These are phyloP conservation scores for Samia ricini DNA, from an alignment of 1,140 invertebrate genomes.

Conservation along the genomic window DNA sequence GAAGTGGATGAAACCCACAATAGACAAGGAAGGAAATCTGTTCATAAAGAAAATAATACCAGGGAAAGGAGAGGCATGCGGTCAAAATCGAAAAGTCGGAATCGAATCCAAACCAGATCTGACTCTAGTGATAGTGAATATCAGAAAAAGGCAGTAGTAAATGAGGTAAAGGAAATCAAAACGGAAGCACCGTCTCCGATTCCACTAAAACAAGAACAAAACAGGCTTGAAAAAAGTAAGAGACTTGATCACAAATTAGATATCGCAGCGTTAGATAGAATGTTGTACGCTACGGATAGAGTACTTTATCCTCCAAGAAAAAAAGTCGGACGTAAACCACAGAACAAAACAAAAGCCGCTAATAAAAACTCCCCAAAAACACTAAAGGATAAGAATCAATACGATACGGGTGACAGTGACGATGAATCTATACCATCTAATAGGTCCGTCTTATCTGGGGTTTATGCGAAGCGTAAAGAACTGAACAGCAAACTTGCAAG, in stretches of 20 bases:
- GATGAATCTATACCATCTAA: slow-evolving; percentile 60
- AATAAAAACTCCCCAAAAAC: slow-evolving; percentile 75
- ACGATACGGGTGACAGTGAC: slow-evolving; percentile 67
- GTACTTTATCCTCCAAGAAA: slow-evolving; percentile 86
- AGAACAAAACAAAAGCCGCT: slow-evolving; percentile 56
- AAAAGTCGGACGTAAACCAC: slow-evolving; percentile 81
- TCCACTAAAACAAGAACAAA: slow-evolving; percentile 65
- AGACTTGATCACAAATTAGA: slow-evolving; percentile 77
- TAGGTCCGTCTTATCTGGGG: slow-evolving; percentile 67
- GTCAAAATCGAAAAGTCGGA: slow-evolving; percentile 66
- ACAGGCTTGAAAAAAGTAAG: slow-evolving; percentile 72
- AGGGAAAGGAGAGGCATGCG: slow-evolving; percentile 60
- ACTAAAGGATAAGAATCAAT: slow-evolving; percentile 74
- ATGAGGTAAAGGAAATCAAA: slow-evolving; percentile 70
- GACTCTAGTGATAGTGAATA: slow-evolving; percentile 72
- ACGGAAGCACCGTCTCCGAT: slow-evolving; percentile 66
- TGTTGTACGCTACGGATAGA: slow-evolving; percentile 83
- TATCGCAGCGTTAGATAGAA: slow-evolving; percentile 80
- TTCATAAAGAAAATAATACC: slow-evolving; percentile 66
- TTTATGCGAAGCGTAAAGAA: slow-evolving; percentile 76
- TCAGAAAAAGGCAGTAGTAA: slow-evolving; percentile 64
- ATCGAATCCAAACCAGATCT: slow-evolving; percentile 53
- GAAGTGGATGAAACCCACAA: slow-evolving; percentile 54
- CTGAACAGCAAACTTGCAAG: slow-evolving; percentile 65
- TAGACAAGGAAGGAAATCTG: slow-evolving; percentile 55